A percentile compares a stretch with the other conserved stretches of the same genome.
These are phyloP conservation scores for Xylophagus ater DNA, from an alignment of 2,888 invertebrate genomes.

Conservation along the genomic window DNA sequence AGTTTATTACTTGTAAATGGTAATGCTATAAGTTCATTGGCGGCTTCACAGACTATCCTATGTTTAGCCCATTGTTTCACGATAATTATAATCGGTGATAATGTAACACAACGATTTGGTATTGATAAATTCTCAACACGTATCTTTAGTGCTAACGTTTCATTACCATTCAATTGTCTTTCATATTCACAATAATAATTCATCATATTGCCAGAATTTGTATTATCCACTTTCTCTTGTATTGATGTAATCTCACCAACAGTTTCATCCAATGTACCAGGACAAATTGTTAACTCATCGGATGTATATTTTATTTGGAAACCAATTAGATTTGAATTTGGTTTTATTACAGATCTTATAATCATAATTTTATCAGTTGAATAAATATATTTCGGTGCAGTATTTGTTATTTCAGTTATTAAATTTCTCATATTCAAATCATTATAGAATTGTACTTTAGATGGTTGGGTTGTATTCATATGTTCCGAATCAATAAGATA, in stretches of 20 bases:
- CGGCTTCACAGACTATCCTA: slow-evolving; percentile 8
- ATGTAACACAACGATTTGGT: background rate
- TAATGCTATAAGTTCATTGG: slow-evolving; percentile 17
- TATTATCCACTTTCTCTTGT: background rate
- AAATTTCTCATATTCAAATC: slow-evolving; percentile 24
- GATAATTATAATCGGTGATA: background rate
- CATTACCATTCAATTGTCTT: background rate
- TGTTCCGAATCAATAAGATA: slow-evolving; percentile 28
- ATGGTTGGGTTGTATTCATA: background rate
- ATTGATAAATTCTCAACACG: background rate
- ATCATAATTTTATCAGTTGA: slow-evolving; percentile 55
- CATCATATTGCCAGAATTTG: background rate
- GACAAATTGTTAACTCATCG: slow-evolving; percentile 46
- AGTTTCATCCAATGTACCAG: slow-evolving; percentile 30
- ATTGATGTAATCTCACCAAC: slow-evolving; percentile 28
- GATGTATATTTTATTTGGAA: slow-evolving; percentile 55
- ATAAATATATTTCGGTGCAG: slow-evolving; percentile 39
- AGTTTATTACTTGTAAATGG: slow-evolving; percentile 21
- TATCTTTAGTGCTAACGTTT: slow-evolving; percentile 7
- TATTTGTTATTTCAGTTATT: slow-evolving; percentile 30
- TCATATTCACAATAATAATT: slow-evolving; percentile 9
- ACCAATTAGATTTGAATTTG: slow-evolving; percentile 37
- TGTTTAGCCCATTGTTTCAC: background rate
- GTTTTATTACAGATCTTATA: slow-evolving; percentile 39
- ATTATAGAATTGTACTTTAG: slow-evolving; percentile 21